Conservation (phyloP, 2,888 invertebrate genomes). For the Ectemnius continuus region DNA sequence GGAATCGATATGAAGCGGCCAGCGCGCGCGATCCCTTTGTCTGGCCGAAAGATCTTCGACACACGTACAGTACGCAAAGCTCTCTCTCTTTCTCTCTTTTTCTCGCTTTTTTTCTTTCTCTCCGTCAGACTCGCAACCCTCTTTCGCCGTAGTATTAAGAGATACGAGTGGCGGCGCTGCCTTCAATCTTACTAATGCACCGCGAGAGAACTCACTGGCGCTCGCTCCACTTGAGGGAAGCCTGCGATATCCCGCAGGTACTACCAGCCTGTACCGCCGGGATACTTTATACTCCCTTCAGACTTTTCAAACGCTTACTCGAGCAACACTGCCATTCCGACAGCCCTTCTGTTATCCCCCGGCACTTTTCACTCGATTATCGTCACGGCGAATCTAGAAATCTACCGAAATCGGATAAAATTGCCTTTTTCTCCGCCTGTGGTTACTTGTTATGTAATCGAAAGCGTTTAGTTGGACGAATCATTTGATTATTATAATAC, state of each 20-base stretch:
- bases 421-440: too few relatives aligned
- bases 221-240: not conserved
- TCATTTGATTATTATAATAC: too few relatives aligned
- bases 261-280: not conserved
- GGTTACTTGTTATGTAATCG: too few relatives aligned
- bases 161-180: not conserved
- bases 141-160: not conserved
- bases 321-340: too few relatives aligned
- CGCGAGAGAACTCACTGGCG: not conserved
- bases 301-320: too few relatives aligned
- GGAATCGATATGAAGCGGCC: slow-evolving; percentile 10
- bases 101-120: not conserved
- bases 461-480: too few relatives aligned
- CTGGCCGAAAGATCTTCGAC: slow-evolving; percentile 5
- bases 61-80: not conserved
- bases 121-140: not conserved
- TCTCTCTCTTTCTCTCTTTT: not conserved
- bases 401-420: too few relatives aligned
- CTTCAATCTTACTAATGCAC: slow-evolving; percentile 8
- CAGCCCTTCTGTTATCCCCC: too few relatives aligned
- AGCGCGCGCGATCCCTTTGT: slow-evolving; percentile 5
- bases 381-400: too few relatives aligned
- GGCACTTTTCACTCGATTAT: too few relatives aligned
- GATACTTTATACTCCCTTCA: too few relatives aligned
- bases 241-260: not conserved